Conservation (phyloP, 2,113 vertebrate species). For the Cyphomyrus discorhynchus region DNA sequence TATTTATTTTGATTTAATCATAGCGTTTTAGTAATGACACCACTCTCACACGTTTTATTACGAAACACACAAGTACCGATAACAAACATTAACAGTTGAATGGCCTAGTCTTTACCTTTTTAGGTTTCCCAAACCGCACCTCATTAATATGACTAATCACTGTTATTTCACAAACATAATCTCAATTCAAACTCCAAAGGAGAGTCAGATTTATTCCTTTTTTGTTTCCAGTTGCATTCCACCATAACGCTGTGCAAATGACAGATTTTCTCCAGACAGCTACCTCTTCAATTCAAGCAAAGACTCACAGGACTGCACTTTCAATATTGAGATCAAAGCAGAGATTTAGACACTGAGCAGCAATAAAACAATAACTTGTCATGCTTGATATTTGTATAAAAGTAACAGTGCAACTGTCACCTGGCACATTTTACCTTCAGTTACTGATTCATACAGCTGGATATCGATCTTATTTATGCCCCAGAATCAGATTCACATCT, state of each 20-base stretch:
- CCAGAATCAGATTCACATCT: not conserved
- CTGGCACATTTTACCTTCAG: not conserved
- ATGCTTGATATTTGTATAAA: not conserved
- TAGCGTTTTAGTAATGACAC: not conserved
- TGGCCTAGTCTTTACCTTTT: not conserved
- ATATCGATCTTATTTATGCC: not conserved
- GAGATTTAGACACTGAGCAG: not conserved
- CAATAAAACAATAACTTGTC: not conserved
- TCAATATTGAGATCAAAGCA: not conserved
- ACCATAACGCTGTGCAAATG: not conserved
- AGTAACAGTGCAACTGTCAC: not conserved
- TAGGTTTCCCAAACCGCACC: not conserved
- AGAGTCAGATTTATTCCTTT: not conserved
- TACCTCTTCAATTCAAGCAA: not conserved
- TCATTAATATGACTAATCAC: not conserved
- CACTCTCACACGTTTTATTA: not conserved
- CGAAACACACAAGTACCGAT: not conserved
- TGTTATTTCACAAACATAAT: not conserved
- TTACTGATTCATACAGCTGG: not conserved
- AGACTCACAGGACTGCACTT: not conserved
- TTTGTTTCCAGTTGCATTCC: not conserved
- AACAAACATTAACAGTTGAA: not conserved
- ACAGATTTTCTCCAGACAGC: not conserved
- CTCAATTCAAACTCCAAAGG: not conserved
- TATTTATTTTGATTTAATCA: not conserved